phyloP scores from a whole-genome alignment of 2,888 invertebrate species.

The Tyria jacobaeae region DNA sequence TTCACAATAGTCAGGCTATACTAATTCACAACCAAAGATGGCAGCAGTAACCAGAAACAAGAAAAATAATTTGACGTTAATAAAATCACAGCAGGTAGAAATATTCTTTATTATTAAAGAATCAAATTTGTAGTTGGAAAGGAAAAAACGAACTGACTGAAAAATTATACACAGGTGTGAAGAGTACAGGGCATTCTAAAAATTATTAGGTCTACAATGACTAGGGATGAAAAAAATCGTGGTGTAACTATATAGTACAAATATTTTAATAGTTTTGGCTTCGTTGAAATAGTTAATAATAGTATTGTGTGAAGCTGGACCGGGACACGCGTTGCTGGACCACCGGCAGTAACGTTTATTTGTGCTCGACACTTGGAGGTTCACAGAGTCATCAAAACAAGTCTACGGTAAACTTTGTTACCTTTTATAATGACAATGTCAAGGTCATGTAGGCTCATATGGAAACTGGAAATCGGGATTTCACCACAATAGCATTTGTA shows the following conservation, averaged over 20 bases:
- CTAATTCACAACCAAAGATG: no score
- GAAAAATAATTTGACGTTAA: no score
- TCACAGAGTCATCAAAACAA: constrained; percentile 11
- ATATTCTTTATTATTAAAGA: background rate
- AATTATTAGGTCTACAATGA: constrained; percentile 27
- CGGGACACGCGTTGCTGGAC: constrained; percentile 44
- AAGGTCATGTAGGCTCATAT: no score
- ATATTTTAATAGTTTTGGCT: constrained; percentile 73
- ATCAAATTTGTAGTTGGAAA: background rate
- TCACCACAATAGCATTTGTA: no score
- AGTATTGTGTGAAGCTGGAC: constrained; percentile 51
- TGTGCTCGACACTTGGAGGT: constrained; percentile 21
- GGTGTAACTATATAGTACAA: constrained; percentile 68
- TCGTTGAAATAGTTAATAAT: constrained; percentile 68
- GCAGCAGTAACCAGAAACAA: no score
- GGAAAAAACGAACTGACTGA: background rate
- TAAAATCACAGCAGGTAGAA: background rate
- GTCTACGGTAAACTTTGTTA: background rate
- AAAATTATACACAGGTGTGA: background rate
- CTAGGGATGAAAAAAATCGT: constrained; percentile 58
- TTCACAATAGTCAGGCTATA: no score
- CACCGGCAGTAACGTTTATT: constrained; percentile 54
- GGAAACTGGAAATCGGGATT: no score
- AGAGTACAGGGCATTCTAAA: constrained; percentile 12
- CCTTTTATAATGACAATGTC: constrained; percentile 3